Conservation (phyloP, 2,888 invertebrate species). For the Oithona nana region DNA sequence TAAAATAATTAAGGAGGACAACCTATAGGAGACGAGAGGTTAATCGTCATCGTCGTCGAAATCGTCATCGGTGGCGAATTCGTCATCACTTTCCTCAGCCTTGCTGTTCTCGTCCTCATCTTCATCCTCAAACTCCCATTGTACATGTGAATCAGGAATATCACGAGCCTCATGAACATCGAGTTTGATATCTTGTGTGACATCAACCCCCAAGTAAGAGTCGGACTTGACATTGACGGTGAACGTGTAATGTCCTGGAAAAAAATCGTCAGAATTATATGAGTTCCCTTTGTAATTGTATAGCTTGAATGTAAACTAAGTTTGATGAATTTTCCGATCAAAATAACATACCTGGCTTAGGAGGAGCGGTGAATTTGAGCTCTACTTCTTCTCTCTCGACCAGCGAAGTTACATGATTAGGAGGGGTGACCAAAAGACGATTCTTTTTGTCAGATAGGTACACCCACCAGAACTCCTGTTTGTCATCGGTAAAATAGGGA, state of each 20-base stretch:
- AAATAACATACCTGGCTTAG: slow-evolving; percentile 52
- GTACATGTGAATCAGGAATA: slow-evolving; percentile 78
- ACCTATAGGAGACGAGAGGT: no score
- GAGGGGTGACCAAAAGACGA: slow-evolving; percentile 71
- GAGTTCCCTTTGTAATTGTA: background rate
- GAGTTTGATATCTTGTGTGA: slow-evolving; percentile 80
- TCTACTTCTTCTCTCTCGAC: slow-evolving; percentile 75
- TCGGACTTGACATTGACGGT: slow-evolving; percentile 84
- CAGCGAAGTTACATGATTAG: slow-evolving; percentile 80
- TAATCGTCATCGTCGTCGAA: slow-evolving; percentile 23
- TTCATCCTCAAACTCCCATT: slow-evolving; percentile 88
- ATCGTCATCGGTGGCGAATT: slow-evolving; percentile 47
- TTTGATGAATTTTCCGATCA: background rate
- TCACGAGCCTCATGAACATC: slow-evolving; percentile 91
- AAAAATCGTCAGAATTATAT: slow-evolving; percentile 18
- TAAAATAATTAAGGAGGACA: no score
- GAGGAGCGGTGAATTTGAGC: slow-evolving; percentile 87
- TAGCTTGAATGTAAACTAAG: background rate
- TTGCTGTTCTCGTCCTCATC: slow-evolving; percentile 41
- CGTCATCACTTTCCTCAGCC: slow-evolving; percentile 39
- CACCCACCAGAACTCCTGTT: slow-evolving; percentile 99
- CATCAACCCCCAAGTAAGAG: slow-evolving; percentile 92
- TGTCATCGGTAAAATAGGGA: slow-evolving; percentile 81
- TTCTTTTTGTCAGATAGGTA: slow-evolving; percentile 91
- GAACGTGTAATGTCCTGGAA: slow-evolving; percentile 49